Base-by-base conservation (phyloP, 2,113 vertebrate genomes). In the Manacus vitellinus region DNA sequence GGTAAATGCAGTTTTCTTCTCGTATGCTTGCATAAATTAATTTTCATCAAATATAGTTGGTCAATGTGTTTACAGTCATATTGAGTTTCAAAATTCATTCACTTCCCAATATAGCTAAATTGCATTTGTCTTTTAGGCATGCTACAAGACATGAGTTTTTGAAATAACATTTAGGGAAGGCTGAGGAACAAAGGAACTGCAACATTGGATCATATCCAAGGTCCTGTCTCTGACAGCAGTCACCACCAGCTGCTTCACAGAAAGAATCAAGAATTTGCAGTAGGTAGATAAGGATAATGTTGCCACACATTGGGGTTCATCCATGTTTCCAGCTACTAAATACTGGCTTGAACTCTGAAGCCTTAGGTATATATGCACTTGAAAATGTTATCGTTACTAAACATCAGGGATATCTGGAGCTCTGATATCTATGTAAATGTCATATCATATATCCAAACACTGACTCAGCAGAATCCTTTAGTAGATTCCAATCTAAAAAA, bases 181-280 rank as follows among this genome's bases (percentile, higher is more conserved):
- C 52, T 92, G 54, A 92, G 52, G 74, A 97, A 95, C 95, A 97
- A 93, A 97, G 87, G 74, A 94, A 94, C 73, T 73, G 84, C 74
- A 82, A 89, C 54, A 44, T 54, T 95, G 92, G 95, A 93, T 66
- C 74, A 68, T 35, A 58, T 89, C 86, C 93, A 95, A 95, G 65
- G 93, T 94, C 95, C 84, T 95, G 89, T 92, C 77, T 96, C 90
- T 71, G 83, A 95, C 92, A 95, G 95, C 86, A 95, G 86, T 86
- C 80, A 81, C 75, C 55, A 91, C 83, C 93, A 97, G 95, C 93
- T 97, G 95, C 92, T 89, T 88, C 85, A 90, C 71, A 88, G 81
- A 91, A 85, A 91, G 83, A 51, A 94, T 77, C 39, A 86, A 73
- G 80, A 85, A 89, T 82, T 35, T 93, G 43, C 51, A 71, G 49